phyloP scores from a whole-genome alignment of 1,140 invertebrate species.

The Littorina saxatilis region DNA sequence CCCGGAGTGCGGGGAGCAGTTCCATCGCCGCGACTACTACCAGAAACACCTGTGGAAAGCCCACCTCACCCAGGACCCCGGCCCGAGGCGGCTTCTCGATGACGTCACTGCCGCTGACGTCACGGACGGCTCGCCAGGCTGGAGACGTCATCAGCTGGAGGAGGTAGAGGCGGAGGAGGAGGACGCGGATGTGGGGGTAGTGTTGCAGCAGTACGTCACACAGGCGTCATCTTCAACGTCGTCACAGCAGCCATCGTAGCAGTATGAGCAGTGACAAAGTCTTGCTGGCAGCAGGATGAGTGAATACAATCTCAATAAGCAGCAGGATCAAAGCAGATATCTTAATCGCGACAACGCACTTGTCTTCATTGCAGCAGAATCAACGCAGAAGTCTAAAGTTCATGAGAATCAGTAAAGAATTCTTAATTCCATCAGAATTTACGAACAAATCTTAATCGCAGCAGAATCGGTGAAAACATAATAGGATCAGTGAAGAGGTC shows the following conservation, averaged over 20 bases:
- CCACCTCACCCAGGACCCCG: constrained; percentile 17
- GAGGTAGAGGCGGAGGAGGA: background rate
- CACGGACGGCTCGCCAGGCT: background rate
- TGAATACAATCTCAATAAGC: too few relatives aligned
- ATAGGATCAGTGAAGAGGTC: too few relatives aligned
- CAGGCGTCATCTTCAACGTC: background rate
- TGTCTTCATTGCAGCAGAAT: too few relatives aligned
- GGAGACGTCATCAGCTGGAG: constrained; percentile 7
- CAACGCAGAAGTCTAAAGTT: too few relatives aligned
- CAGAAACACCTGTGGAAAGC: constrained; percentile 21
- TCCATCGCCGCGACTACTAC: constrained; percentile 32
- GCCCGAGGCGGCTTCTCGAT: background rate
- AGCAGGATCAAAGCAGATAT: too few relatives aligned
- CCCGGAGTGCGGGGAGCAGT: constrained; percentile 21
- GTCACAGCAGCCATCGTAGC: background rate
- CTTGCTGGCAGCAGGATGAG: too few relatives aligned
- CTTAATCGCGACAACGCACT: too few relatives aligned
- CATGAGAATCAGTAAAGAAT: too few relatives aligned
- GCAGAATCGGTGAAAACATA: too few relatives aligned
- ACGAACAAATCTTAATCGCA: too few relatives aligned
- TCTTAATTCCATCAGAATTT: too few relatives aligned
- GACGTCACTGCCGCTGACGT: background rate
- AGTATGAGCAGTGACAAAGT: background rate
- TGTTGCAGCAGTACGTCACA: background rate
- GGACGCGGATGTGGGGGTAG: background rate